A percentile compares a stretch with the other conserved stretches of the same genome.
phyloP scores from a whole-genome alignment of 2,797 vertebrate genomes.

The Centropyge bicolor region DNA sequence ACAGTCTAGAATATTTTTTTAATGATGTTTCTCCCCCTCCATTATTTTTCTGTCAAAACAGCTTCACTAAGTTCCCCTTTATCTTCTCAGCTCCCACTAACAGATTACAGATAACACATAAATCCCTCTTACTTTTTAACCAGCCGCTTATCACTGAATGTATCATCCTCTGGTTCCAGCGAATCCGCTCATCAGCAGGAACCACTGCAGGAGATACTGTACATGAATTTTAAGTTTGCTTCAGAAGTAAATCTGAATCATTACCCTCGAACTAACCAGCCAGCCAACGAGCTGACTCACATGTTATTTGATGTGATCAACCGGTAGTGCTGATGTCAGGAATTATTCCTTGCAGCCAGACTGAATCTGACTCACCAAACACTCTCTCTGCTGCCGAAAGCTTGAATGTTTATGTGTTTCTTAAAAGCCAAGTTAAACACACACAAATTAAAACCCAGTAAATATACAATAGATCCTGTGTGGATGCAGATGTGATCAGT shows the following conservation, averaged over 20 bases:
- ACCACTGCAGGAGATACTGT: constrained; percentile 23
- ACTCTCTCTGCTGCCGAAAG: neutral
- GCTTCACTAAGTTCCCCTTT: constrained; percentile 29
- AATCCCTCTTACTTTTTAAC: constrained; percentile 24
- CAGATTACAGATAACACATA: constrained; percentile 42
- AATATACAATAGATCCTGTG: neutral
- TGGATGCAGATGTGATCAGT: neutral
- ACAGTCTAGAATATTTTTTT: constrained; percentile 14
- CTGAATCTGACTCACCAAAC: constrained; percentile 18
- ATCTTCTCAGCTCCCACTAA: constrained; percentile 25
- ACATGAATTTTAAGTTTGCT: constrained; percentile 46
- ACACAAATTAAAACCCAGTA: neutral
- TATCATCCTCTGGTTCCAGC: constrained; percentile 39
- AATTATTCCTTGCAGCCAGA: constrained; percentile 38
- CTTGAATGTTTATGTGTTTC: neutral
- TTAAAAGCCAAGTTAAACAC: neutral
- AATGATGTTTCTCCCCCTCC: neutral
- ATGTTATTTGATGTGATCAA: constrained; percentile 52
- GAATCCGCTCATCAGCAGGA: constrained; percentile 55
- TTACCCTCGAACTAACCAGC: constrained; percentile 49
- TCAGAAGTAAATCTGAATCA: constrained; percentile 50
- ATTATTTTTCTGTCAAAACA: constrained; percentile 32
- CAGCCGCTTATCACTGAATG: constrained; percentile 49
- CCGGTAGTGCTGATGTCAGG: constrained; percentile 54
- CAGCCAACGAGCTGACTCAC: constrained; percentile 54